Base-by-base conservation (phyloP, 2,113 vertebrate genomes). In the Ictalurus furcatus region DNA sequence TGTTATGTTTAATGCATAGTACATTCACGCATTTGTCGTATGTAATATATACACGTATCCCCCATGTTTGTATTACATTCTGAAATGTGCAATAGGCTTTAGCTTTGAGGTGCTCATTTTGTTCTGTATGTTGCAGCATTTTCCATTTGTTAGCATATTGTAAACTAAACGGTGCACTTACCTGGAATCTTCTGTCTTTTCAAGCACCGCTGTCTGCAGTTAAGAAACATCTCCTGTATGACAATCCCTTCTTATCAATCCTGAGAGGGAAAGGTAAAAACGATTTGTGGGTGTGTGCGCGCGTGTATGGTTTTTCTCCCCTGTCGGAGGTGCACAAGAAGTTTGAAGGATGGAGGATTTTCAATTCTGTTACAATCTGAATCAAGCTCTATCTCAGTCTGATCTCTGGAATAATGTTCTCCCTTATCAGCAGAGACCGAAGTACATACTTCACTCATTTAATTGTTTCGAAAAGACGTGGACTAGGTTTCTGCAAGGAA, bases 81-180 rank as follows among this genome's bases (percentile, higher is more conserved):
- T 97, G 96, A 96, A 96, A 97, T 95, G 98, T 99, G 98, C 98
- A 99, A 99, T 99, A 98, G 97, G 97, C 96, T 96, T 67, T 97
- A 97, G 97, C 93, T 96, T 97, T 95, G 96, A 96, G 95, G 94
- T 95, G 95, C 96, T 97, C 96, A 59, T 89, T 88, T 82, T 88
- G 90, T 85, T 84, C n/a, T 74, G 76, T 85, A 71, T 84, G 61
- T 79, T 88, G 81, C 85, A 67, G 52, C 85, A 40, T 89, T 90
- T 87, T 80, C 52, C 84, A 19, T 78, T 74, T 88, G 44, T 54
- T 52, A 69, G 48, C n/a, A 67, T 30, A 56, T 85, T 71, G 30
- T 25, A 54, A 84, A 82, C 67, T 83, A 89, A 86, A 88, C 16
- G 4, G 88, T 86, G 87, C 89, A 85, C 89, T 92, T 92, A 87